Evolutionary conservation across 2,888 invertebrate genomes (phyloP), one percentile per base, ranked within the genome.

Genomic region (Nesidiocoris tenuis): DNA sequence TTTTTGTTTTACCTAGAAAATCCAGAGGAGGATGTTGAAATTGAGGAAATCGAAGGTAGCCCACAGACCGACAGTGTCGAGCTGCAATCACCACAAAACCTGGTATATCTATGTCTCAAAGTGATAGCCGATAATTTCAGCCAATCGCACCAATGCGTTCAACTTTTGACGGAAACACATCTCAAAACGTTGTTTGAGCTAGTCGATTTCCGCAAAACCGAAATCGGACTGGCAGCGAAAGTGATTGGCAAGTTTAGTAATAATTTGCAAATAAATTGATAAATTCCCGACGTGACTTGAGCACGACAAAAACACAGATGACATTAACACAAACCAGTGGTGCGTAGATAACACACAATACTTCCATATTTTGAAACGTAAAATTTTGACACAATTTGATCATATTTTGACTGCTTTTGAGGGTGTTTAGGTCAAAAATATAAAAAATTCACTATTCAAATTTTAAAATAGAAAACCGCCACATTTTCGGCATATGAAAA

Each of bases 181-280:
- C 16, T 72, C 16, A 61, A 61, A 63, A 7, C 16, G 63, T 16
- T 72, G 19, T 21, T 22, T 17, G 5, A 19, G 7, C 25, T 25
- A 9, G 22, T 72, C 7, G 72, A 72, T 63, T 61, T 72, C 19
- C 22, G 61, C 3, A 25, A 23, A 21, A 63, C 23, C 7, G 72
- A 72, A n/a, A 61, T 72, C 18, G 72, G 72, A 7, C 16, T 56
- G 25, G 63, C 72, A 1, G 72, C 72, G 1, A 72, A 54, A 61
- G 54, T 39, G 16, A 17, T 72, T 19, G 25, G 72, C 61, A 21
- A 61, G 72, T n/a, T 56, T 18, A 2, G n/a, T 12, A 59, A 59
- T 1, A 1, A 59, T 17, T 9, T 54, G 54, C 12, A 54, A 12
- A 54, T 12, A 54, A 59, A 16, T 59, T 59, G 12, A 59, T 16